A percentile compares a stretch with the other conserved stretches of the same genome.
Evolutionary conservation across 2,113 vertebrate species (phyloP).

Genomic region (Trematocara variabile): DNA sequence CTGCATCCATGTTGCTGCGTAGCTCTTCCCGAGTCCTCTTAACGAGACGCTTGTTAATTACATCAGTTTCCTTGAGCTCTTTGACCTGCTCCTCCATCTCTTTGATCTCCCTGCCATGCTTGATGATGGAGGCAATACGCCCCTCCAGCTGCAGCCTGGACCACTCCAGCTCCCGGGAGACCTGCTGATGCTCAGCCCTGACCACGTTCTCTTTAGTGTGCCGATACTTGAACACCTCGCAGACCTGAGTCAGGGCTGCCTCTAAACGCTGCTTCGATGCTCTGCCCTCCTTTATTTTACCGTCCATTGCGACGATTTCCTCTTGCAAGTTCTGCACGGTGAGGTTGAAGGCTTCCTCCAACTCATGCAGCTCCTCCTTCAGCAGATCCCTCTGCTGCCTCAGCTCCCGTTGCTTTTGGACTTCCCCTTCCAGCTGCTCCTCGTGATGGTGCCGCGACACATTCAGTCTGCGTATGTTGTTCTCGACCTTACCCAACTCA

Average conservation of each 20-base stretch:
- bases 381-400: neutral
- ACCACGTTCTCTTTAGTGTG: conserved; percentile 36
- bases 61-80: conserved; percentile 34
- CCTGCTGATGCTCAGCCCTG: neutral
- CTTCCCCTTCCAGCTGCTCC: conserved; percentile 4
- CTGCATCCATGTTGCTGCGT: neutral
- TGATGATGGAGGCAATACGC: conserved; percentile 23
- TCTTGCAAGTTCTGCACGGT: neutral
- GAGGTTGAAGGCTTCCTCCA: neutral
- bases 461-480: neutral
- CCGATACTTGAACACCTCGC: conserved; percentile 21
- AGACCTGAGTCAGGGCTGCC: neutral
- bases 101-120: conserved; percentile 29
- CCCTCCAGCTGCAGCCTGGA: conserved; percentile 50
- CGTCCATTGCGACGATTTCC: conserved; percentile 12
- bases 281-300: neutral
- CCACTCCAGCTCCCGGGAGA: conserved; percentile 29
- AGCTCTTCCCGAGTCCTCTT: conserved; percentile 32
- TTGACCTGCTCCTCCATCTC: conserved; percentile 50
- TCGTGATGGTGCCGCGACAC: neutral
- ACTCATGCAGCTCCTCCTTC: conserved; percentile 21
- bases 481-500: neutral
- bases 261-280: neutral
- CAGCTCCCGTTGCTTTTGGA: neutral
- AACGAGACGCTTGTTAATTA: conserved; percentile 11